Evolutionary conservation across 2,888 invertebrate genomes (phyloP).

Genomic region (Apantesis nais): DNA sequence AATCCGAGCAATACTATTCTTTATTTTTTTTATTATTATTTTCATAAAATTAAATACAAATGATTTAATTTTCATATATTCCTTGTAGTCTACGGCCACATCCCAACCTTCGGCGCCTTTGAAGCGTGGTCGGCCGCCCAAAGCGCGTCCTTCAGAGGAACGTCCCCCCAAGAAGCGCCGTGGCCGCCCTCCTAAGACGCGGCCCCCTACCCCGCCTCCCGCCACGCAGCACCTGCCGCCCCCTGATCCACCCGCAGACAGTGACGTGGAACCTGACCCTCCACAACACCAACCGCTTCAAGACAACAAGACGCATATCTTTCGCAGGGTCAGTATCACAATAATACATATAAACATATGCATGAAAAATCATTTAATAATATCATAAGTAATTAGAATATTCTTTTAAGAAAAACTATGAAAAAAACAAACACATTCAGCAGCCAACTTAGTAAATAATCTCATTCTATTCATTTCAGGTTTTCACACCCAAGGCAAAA

Average conservation of each 20-base stretch:
- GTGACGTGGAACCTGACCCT: slow-evolving; percentile 66
- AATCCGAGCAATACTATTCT: background rate
- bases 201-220: slow-evolving; percentile 47
- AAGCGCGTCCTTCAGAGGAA: slow-evolving; percentile 68
- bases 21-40: background rate
- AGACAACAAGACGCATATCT: slow-evolving; percentile 77
- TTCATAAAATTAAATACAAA: background rate
- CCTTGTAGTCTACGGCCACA: slow-evolving; percentile 30
- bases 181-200: slow-evolving; percentile 74
- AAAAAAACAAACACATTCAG: background rate
- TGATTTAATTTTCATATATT: background rate
- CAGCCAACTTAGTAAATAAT: background rate
- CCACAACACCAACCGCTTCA: slow-evolving; percentile 60
- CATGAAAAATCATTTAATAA: background rate
- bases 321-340: slow-evolving; percentile 65
- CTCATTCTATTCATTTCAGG: slow-evolving; percentile 54
- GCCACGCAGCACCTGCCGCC: slow-evolving; percentile 49
- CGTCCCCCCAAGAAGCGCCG: slow-evolving; percentile 75
- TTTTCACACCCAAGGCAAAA: slow-evolving; percentile 81
- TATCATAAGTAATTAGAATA: background rate
- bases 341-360: background rate
- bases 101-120: slow-evolving; percentile 27
- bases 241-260: slow-evolving; percentile 54
- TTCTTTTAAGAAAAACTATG: too few relatives aligned
- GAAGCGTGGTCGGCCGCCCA: slow-evolving; percentile 85